Percentiles rank a stretch among this genome's conserved stretches.
Conservation (phyloP, 1,140 invertebrate species). For the Chironomus striatipennis region DNA sequence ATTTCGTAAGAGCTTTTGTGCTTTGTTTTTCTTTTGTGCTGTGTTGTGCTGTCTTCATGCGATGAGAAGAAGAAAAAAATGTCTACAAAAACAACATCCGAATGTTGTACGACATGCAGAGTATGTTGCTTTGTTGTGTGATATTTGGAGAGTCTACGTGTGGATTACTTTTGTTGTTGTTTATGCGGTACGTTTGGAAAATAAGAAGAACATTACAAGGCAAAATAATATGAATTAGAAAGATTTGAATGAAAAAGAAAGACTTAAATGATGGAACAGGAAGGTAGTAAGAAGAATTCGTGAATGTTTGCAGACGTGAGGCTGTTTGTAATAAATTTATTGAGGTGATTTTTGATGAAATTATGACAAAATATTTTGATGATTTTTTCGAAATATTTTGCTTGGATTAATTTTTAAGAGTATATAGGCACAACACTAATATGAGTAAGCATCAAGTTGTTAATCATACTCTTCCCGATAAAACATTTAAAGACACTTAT, state of each 20-base stretch:
- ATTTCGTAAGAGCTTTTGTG: conserved; percentile 3
- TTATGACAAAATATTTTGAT: too few relatives aligned
- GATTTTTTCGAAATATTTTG: too few relatives aligned
- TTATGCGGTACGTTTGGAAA: background rate
- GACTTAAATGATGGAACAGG: background rate
- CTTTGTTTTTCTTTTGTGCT: background rate
- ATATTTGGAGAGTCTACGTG: background rate
- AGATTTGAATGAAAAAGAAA: background rate
- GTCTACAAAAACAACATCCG: background rate
- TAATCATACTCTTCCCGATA: too few relatives aligned
- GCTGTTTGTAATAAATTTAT: too few relatives aligned
- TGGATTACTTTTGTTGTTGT: background rate
- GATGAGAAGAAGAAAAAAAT: background rate
- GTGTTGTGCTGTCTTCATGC: background rate
- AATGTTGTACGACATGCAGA: background rate
- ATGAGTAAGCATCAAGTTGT: too few relatives aligned
- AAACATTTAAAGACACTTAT: too few relatives aligned
- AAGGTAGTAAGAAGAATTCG: background rate
- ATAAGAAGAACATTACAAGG: background rate
- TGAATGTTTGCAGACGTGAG: background rate
- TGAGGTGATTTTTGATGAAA: too few relatives aligned
- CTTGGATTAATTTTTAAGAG: too few relatives aligned
- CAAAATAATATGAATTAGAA: background rate
- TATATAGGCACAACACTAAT: too few relatives aligned
- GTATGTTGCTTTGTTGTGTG: background rate